Conservation (phyloP, 2,888 invertebrate species). For the Caenorhabditis sulstoni region DNA sequence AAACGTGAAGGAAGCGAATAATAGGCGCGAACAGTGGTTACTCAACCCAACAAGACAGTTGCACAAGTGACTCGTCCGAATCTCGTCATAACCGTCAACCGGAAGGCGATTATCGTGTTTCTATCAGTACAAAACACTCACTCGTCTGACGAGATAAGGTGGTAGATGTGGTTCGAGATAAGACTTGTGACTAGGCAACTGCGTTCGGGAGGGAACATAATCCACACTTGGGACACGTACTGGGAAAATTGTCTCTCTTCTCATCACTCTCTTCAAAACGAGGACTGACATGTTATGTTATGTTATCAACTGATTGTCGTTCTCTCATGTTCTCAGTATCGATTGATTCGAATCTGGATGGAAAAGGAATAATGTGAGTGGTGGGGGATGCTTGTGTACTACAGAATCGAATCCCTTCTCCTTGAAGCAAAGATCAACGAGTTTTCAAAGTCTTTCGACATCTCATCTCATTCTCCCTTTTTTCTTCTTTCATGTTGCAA, state of each 20-base stretch:
- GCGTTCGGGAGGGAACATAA: conserved; percentile 18
- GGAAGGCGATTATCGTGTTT: conserved; percentile 58
- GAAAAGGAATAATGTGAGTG: not conserved
- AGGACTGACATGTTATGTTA: too few relatives aligned
- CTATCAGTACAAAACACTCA: conserved; percentile 56
- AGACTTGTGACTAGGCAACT: conserved; percentile 1
- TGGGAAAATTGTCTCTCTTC: too few relatives aligned
- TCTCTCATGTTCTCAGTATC: not conserved
- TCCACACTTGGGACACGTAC: conserved; percentile 25
- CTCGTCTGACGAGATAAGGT: conserved; percentile 38
- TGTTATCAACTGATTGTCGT: too few relatives aligned
- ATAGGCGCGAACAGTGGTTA: conserved; percentile 14
- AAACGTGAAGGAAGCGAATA: too few relatives aligned
- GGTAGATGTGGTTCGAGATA: conserved; percentile 27
- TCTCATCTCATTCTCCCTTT: conserved; percentile 7
- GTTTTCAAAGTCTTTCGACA: conserved; percentile 30
- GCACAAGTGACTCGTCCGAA: conserved; percentile 53
- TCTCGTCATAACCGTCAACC: conserved; percentile 57
- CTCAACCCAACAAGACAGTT: conserved; percentile 34
- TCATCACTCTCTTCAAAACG: too few relatives aligned
- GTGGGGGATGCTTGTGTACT: not conserved
- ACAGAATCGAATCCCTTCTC: not conserved
- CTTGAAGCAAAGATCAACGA: conserved; percentile 21
- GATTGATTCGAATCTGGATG: not conserved
- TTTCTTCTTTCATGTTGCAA: conserved; percentile 20